Base-by-base conservation (phyloP, 2,888 invertebrate species). In the Elegia similella region DNA sequence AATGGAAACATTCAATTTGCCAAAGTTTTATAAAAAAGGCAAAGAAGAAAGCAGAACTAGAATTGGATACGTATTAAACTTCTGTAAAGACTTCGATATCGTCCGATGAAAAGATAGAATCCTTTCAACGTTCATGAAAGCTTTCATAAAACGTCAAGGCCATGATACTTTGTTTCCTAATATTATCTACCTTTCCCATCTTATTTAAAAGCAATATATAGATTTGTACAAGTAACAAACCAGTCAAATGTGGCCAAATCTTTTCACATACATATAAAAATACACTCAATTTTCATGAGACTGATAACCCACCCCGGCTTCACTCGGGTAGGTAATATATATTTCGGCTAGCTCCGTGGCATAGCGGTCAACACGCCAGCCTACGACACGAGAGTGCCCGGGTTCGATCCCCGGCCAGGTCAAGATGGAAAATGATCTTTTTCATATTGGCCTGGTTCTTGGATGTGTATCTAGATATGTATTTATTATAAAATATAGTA, bases 141-240 rank as follows among this genome's bases (percentile, higher is more conserved):
- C 47, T 30, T 47, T 47, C 17, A 47, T 7, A 30, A 47, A 29
- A 47, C 7, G 29, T 15, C 7, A 47, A 30, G 47, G 47, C 8
- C 30, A n/a, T 29, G 30, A 13, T 2, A 47, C 23, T 47, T 13
- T 13, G 44, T 23, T 44, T 17, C 23, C 17, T 1, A 30, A 47
- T 8, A 47, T 47, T 30, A 47, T 47, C 47, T 13, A 2, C 29
- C 47, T 47, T 47, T 47, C 30, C 30, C 29, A 30, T 47, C 47
- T 29, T 30, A 47, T 47, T 47, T 47, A 13, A 7, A 47, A 13
- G n/a, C 12, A 23, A 23, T 10, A 23, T 12, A 46, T 29, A 46
- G n/a, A 46, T 10, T 46, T 17, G 12, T 10, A 46, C 42, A 44
- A 46, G 46, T 46, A 38, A 38, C n/a, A n/a, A 12, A n/a, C n/a